These are phyloP conservation scores for Etheostoma perlongum DNA, from an alignment of 2,797 vertebrate species.

Conservation along the genomic window DNA sequence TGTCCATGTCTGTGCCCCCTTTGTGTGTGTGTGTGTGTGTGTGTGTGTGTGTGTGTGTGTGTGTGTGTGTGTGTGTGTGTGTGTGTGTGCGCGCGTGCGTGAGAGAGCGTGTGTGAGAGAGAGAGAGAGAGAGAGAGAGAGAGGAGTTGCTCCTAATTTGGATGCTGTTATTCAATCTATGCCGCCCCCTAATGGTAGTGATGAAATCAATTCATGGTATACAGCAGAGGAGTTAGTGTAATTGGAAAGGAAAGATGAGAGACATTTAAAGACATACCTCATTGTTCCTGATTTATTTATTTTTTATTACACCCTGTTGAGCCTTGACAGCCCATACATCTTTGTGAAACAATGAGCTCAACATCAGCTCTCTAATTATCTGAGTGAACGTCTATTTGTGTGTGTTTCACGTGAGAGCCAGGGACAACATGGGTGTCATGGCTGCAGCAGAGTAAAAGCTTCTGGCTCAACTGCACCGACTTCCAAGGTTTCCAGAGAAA, in stretches of 20 bases:
- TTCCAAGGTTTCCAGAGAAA: constrained; percentile 3
- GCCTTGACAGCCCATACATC: constrained; percentile 61
- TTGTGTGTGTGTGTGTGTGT: constrained; percentile 72
- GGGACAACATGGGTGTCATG: constrained; percentile 40
- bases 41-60: constrained; percentile 36
- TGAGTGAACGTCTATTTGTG: constrained; percentile 41
- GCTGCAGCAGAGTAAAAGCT: constrained; percentile 31
- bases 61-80: constrained; percentile 51
- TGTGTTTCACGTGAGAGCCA: constrained; percentile 1
- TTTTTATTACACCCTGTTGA: constrained; percentile 55
- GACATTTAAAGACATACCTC: constrained; percentile 60
- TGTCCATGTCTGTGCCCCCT: constrained; percentile 83
- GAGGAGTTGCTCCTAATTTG: constrained; percentile 50
- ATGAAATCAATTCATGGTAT: constrained; percentile 44
- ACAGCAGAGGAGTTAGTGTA: constrained; percentile 38
- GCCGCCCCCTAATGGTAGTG: constrained; percentile 80
- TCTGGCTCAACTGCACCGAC: neutral
- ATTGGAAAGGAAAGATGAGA: constrained; percentile 65
- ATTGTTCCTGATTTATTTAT: constrained; percentile 53
- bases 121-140: constrained; percentile 8
- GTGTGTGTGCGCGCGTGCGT: constrained; percentile 34
- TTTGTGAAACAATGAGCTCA: constrained; percentile 52
- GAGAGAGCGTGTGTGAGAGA: constrained; percentile 1
- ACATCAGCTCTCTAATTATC: constrained; percentile 53
- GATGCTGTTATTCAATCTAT: constrained; percentile 77